Evolutionary conservation across 2,888 invertebrate species (phyloP), one percentile per base, ranked within the genome.

Genomic region (Sabatieria punctata): DNA sequence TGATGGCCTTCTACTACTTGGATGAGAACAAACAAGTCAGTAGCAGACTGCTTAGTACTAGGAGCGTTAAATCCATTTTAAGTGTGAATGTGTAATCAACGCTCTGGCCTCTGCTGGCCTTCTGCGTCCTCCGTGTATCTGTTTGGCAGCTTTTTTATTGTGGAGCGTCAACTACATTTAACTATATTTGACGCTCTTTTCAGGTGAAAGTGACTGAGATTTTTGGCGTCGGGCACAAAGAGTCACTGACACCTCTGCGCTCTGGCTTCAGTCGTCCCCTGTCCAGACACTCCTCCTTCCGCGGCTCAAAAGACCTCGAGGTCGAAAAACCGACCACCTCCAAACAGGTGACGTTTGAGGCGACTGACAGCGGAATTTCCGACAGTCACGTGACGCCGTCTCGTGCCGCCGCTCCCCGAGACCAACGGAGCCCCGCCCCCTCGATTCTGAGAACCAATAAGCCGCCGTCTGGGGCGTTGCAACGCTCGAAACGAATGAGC

Each of bases 1-100:
- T 85, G 8, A 82, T 88, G 73, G 81, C 85, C 1, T 88, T 83
- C 69, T 86, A 88, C 69, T 89, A 86, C 66, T 77, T 82, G 65
- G 85, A 86, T 65, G 79, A 80, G 57, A 77, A 83, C 59, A 82
- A 84, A 67, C 79, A 82, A 73, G 80, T 64, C 2, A 11, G 35
- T 3, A 4, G 38, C 6, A 2, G 4, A 11, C 38, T 13, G 2
- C 38, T 38, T 38, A 19, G 19, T 4, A 3, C 22, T 38, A 13
- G 8, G 22, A 38, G 4, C 38, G 23, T 18, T 6, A 6, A 19
- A n/a, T 19, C 6, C 8, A 19, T n/a, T n/a, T n/a, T 37, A 19
- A 6, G 18, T 38, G 48, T n/a, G n/a, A n/a, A n/a, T n/a, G n/a
- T n/a, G n/a, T n/a, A n/a, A 54, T 41, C 47, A 50, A 22, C 40